Evolutionary conservation across 2,113 vertebrate species (phyloP).

Genomic region (Maccullochella peelii): DNA sequence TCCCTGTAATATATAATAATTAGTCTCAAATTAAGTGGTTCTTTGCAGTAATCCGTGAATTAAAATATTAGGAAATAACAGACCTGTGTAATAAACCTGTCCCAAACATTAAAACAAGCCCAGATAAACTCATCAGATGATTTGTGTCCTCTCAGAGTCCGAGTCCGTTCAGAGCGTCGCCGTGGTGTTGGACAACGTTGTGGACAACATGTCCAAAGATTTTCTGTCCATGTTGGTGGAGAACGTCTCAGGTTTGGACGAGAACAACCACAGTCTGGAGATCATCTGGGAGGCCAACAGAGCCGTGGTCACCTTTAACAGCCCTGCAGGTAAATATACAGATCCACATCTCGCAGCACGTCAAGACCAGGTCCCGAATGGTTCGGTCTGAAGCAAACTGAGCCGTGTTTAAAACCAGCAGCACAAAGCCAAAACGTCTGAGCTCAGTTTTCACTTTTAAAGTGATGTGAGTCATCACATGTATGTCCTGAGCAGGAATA

Average conservation of each 20-base stretch:
- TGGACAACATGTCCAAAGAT: conserved; percentile 17
- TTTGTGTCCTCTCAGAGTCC: conserved; percentile 19
- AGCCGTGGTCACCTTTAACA: conserved; percentile 85
- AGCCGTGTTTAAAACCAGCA: too few species aligned
- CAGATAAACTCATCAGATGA: neutral
- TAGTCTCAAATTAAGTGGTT: neutral
- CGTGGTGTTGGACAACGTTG: conserved; percentile 85
- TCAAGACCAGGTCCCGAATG: neutral
- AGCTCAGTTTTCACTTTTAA: too few species aligned
- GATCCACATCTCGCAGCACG: neutral
- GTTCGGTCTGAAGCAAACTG: neutral
- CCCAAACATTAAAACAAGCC: neutral
- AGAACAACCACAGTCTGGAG: conserved; percentile 85
- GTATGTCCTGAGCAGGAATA: too few species aligned
- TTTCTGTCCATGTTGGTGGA: conserved; percentile 86
- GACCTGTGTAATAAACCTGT: neutral
- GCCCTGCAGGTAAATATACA: conserved; percentile 75
- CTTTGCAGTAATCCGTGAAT: neutral
- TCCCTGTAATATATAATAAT: neutral
- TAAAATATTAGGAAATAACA: neutral
- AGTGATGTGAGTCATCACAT: too few species aligned
- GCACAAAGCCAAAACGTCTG: too few species aligned
- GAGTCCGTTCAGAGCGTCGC: neutral
- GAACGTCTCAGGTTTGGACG: conserved; percentile 77
- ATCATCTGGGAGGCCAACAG: conserved; percentile 80